Evolutionary conservation across 2,888 invertebrate species (phyloP), one percentile per base, ranked within the genome.

Genomic region (Leptogaster cylindrica): DNA sequence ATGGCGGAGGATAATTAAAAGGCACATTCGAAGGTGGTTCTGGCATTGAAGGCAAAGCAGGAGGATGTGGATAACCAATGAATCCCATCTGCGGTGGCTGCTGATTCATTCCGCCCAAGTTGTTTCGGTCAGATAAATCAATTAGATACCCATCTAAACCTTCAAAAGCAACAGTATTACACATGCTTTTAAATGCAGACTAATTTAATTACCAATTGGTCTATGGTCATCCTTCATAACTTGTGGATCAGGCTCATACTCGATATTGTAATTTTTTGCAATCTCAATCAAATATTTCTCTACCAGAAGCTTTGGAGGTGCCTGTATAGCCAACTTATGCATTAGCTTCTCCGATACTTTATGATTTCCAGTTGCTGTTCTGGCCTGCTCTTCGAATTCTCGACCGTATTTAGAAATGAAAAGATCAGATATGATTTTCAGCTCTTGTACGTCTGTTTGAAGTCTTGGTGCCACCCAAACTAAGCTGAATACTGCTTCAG

Each of bases 391-490:
- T 0, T 91, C 92, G 83, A 93, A 99, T 68, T 91, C 90, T 76
- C 92, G 94, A 0, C 98, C 97, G 82, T 97, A 99, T 79, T 99
- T 97, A 2, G 88, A 84, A 18, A 91, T 87, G 64, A 99, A 83
- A 71, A 97, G 88, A 73, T 98, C 97, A 0, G 92, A 87, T 74
- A 99, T 91, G 0, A 93, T 83, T 82, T 89, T 89, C 2, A 90
- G 79, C 78, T 90, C 89, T 82, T 89, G 88, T 31, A 93, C 84
- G 81, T 94, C 94, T 33, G 91, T 88, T 75, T 92, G 92, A 76
- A 99, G 84, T 51, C 98, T 86, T 0, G 98, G 97, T 8, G 97
- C 92, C 1, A 94, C 95, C 99, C 99, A 99, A 70, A 99, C 88
- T n/a, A 97, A 83, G 74, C 92, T 96, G 1, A 96, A 93, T 68